These are phyloP conservation scores for Pelecanoides urinatrix DNA, from an alignment of 2,113 vertebrate genomes.

Conservation along the genomic window DNA sequence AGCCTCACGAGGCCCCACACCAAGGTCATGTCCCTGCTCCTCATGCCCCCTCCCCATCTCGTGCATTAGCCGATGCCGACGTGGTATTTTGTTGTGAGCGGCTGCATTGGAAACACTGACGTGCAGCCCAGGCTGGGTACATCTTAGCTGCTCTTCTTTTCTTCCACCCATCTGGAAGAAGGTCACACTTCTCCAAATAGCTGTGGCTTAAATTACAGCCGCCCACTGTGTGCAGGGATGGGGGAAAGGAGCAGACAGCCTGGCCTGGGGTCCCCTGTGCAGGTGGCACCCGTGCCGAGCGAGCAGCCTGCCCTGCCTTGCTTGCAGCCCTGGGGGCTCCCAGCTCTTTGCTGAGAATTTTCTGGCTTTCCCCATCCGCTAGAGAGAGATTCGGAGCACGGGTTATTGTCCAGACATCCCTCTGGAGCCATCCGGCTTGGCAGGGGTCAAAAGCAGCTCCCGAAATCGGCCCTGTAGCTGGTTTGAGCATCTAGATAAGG, in stretches of 20 bases:
- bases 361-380: neutral
- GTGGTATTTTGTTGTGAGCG: neutral
- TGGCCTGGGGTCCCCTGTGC: neutral
- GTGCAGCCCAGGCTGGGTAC: neutral
- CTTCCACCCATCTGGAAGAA: slow-evolving; percentile 1
- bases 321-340: neutral
- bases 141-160: neutral
- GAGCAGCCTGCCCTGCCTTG: neutral
- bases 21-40: neutral
- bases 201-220: neutral
- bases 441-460: neutral
- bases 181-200: slow-evolving; percentile 16
- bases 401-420: neutral
- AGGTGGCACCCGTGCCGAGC: fast-evolving
- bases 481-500: neutral
- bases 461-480: neutral
- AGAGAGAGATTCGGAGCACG: neutral
- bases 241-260: neutral
- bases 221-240: neutral
- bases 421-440: neutral
- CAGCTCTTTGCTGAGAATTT: neutral
- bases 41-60: fast-evolving
- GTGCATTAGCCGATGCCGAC: neutral
- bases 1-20: fast-evolving
- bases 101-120: neutral